phyloP scores from a whole-genome alignment of 2,113 vertebrate species.

The Pleuronectes platessa region DNA sequence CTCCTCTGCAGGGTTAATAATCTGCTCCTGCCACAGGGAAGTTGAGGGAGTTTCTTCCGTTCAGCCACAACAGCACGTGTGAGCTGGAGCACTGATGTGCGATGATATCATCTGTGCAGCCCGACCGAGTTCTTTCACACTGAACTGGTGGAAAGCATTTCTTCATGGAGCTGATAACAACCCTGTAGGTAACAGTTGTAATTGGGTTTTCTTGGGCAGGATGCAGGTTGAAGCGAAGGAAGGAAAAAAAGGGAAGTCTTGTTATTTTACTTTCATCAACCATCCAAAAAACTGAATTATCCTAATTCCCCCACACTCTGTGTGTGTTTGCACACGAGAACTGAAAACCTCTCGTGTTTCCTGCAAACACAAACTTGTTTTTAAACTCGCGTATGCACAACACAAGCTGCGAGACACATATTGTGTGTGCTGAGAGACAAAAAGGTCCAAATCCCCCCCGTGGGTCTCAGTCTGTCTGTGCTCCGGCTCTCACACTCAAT shows the following conservation, averaged over 20 bases:
- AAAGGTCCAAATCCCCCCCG: not conserved
- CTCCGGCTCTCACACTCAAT: conserved; percentile 29
- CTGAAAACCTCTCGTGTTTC: not conserved
- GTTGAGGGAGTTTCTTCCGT: too few relatives aligned
- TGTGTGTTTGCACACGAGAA: conserved; percentile 18
- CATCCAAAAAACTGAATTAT: conserved; percentile 21
- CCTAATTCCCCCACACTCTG: conserved; percentile 9
- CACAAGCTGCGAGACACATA: not conserved
- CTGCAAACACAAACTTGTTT: not conserved
- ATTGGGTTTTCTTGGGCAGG: not conserved
- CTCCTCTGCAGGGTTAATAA: too few relatives aligned
- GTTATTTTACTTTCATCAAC: conserved; percentile 38
- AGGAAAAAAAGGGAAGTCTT: conserved; percentile 9
- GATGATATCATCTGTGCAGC: too few relatives aligned
- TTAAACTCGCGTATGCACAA: not conserved
- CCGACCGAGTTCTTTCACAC: too few relatives aligned
- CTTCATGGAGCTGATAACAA: too few relatives aligned
- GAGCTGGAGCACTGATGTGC: too few relatives aligned
- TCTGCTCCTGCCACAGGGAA: too few relatives aligned
- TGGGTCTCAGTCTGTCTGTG: not conserved
- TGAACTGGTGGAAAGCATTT: too few relatives aligned
- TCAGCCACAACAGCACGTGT: too few relatives aligned
- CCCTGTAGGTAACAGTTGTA: not conserved
- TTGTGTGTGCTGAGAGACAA: not conserved
- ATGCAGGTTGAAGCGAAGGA: not conserved